These are phyloP conservation scores for Latrodectus elegans DNA, from an alignment of 2,888 invertebrate species.

Conservation along the genomic window DNA sequence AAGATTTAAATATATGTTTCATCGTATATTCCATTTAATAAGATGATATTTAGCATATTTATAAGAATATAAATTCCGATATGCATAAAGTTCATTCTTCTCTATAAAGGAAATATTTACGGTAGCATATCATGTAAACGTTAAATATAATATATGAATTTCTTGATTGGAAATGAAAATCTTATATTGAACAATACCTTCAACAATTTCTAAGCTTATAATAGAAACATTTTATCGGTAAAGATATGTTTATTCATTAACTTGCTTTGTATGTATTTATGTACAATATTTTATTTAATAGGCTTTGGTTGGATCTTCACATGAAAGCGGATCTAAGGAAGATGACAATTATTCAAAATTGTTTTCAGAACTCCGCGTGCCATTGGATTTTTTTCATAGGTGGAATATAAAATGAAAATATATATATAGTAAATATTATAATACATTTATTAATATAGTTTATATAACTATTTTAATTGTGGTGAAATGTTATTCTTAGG, in stretches of 20 bases:
- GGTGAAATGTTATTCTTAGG: conserved; percentile 1
- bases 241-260: neutral
- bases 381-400: neutral
- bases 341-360: neutral
- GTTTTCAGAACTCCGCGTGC: neutral
- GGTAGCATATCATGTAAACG: neutral
- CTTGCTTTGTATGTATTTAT: neutral
- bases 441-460: too few relatives aligned
- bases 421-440: too few relatives aligned
- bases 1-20: too few relatives aligned
- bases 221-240: neutral
- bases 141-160: neutral
- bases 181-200: neutral
- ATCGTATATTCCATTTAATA: too few relatives aligned
- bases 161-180: neutral
- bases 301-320: neutral
- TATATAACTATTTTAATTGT: too few relatives aligned
- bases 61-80: too few relatives aligned
- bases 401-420: neutral
- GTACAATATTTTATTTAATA: neutral
- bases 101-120: too few relatives aligned
- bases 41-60: too few relatives aligned
- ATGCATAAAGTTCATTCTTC: too few relatives aligned
- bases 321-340: neutral
- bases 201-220: too few relatives aligned